Base-by-base conservation (phyloP, 2,113 vertebrate species). In the Myrmophylax atrothorax region DNA sequence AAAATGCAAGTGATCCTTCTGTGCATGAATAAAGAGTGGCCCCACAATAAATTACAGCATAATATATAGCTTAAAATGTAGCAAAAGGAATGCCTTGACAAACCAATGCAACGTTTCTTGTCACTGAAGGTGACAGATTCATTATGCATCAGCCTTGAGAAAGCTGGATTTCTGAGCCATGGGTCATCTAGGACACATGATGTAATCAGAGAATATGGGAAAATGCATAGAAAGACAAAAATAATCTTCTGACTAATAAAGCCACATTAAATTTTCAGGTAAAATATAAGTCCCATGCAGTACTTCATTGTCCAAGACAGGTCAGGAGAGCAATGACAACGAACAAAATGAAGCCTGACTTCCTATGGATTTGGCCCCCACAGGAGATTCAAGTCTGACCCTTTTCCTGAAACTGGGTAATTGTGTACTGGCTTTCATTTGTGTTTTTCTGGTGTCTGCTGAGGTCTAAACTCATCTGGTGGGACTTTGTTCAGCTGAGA, bases 11-110 rank as follows among this genome's bases (percentile, higher is more conserved):
- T 94, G 89, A 81, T 77, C 83, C 66, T 44, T 87, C 70, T 75
- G 31, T 26, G 47, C 33, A 20, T 35, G 76, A 76, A 73, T 60
- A 58, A 74, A 78, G 40, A 60, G 31, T 5, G 3, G 68, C 44
- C 37, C 3, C 8, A 47, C 60, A 59, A 85, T 89, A 73, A 83
- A 90, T 94, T 76, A 77, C 31, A 73, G 33, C 52, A 81, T 67
- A 93, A 96, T 75, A 92, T 94, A 96, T 84, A 85, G 94, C 67
- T 94, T 60, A 82, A 94, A 91, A 46, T 78, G 87, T 46, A 86
- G 73, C 56, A 80, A 87, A 87, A 94, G 50, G n/a, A 84, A 72
- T 90, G 72, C 14, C 40, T 86, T 81, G 94, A 84, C 70, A 85
- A 88, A 95, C 91, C 58, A 94, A 40, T 25, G 64, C 74, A 90